A percentile compares a stretch with the other conserved stretches of the same genome.
These are phyloP conservation scores for Xiphydria camelus DNA, from an alignment of 2,888 invertebrate species.

Conservation along the genomic window DNA sequence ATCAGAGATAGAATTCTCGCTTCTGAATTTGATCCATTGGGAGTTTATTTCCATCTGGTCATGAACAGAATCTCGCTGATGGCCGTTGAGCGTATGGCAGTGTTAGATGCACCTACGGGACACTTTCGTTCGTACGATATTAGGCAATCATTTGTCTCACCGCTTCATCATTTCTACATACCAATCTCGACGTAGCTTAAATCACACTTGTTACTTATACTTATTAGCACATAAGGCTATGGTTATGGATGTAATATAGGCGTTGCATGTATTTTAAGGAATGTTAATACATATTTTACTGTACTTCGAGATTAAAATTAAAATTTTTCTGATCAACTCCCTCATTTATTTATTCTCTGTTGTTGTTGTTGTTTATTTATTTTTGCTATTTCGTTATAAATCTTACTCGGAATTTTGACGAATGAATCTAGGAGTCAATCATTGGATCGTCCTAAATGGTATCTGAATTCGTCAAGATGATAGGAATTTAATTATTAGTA, in stretches of 20 bases:
- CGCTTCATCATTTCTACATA: not conserved
- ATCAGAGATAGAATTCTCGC: no score
- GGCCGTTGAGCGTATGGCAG: not conserved
- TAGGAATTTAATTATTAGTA: no score
- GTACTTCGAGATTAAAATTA: constrained; percentile 48
- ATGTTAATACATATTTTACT: constrained; percentile 45
- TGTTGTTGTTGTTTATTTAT: not conserved
- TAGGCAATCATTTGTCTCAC: no score
- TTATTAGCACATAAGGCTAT: constrained; percentile 37
- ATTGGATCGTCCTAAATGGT: no score
- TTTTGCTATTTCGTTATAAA: constrained; percentile 2
- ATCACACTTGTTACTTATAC: constrained; percentile 23
- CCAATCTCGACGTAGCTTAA: constrained; percentile 3
- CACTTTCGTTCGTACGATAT: no score
- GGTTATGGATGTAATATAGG: constrained; percentile 48
- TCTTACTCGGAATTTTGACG: no score
- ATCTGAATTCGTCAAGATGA: no score
- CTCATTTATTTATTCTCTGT: constrained; percentile 27
- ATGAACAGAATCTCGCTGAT: not conserved
- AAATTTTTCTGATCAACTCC: constrained; percentile 43
- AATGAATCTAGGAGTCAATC: no score
- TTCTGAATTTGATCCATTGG: no score
- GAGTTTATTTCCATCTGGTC: no score
- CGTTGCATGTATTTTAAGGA: constrained; percentile 51
- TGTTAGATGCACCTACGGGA: no score